phyloP scores from a whole-genome alignment of 2,113 vertebrate species.

The Nerophis lumbriciformis region DNA sequence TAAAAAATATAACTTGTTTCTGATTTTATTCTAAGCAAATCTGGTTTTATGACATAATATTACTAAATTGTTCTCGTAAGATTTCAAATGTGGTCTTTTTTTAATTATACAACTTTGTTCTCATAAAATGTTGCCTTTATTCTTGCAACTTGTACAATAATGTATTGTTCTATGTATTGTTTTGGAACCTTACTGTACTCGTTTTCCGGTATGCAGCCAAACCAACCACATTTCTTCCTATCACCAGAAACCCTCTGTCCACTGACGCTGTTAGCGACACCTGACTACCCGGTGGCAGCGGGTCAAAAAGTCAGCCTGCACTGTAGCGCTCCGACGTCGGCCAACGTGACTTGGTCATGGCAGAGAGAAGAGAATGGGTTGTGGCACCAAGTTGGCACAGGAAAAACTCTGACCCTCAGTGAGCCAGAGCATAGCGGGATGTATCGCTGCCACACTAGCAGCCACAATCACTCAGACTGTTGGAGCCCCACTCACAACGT shows the following conservation, averaged over 20 bases:
- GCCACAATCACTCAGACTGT: rapidly evolving
- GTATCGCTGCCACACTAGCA: conserved; percentile 30
- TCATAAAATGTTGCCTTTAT: no score
- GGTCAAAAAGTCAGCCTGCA: conserved; percentile 35
- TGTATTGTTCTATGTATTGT: no score
- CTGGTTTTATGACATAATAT: no score
- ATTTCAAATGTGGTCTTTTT: no score
- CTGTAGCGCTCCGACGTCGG: not conserved
- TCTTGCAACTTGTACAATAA: no score
- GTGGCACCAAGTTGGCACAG: not conserved
- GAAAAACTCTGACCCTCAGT: conserved; percentile 24
- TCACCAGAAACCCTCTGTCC: not conserved
- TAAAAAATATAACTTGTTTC: no score
- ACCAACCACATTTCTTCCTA: no score
- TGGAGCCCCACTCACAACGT: conserved; percentile 17
- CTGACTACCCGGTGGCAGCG: conserved; percentile 31
- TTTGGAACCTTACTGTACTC: not conserved
- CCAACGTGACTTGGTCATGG: conserved; percentile 19
- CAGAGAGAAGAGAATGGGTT: not conserved
- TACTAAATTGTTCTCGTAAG: no score
- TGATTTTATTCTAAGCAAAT: no score
- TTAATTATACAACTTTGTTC: no score
- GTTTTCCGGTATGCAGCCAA: no score
- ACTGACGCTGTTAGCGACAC: conserved; percentile 22
- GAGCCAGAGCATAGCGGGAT: conserved; percentile 34